Base-by-base conservation (phyloP, 2,113 vertebrate genomes). In the Neoarius graeffei region DNA sequence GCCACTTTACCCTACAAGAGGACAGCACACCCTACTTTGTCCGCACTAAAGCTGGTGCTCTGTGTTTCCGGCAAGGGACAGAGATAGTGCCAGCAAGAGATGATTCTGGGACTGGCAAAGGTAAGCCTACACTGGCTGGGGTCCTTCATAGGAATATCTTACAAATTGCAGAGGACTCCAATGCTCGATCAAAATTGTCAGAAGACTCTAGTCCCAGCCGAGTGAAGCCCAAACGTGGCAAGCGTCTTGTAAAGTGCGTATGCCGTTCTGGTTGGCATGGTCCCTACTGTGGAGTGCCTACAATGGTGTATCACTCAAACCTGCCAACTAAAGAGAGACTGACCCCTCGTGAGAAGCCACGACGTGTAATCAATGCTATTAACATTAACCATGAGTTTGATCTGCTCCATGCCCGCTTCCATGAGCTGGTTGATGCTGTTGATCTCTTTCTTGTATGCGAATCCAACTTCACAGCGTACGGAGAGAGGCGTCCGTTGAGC, bases 331-430 rank as follows among this genome's bases (percentile, higher is more conserved):
- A 99, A 94, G 98, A 99, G 91, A 95, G 98, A 4, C 96, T 99
- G 1, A 95, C 95, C 7, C 98, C 98, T 0, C 93, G 98, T 42
- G 95, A 96, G 67, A 90, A 92, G 7, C 98, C 98, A 0, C 94
- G 98, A 10, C 94, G 98, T 1, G 95, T 99, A 87, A 97, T 99
- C 93, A 99, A 99, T 0, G 98, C 98, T 90, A 98, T 99, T 93
- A 99, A 99, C 0, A 91, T 99, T 85, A 99, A 99, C 94, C 98
- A 99, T 8, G 98, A 99, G 94, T 99, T 99, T 64, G 98, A 99
- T 93, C 94, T 99, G 90, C 94, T 99, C 91, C 97, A 97, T 0
- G 97, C 96, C 19, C 97, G 98, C 85, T 99, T 99, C 91, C 96
- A 96, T 0, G 98, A 99, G 94, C 95, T 99, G 85, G 94, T 95